These are phyloP conservation scores for Pangasius macronema DNA, from an alignment of 2,797 vertebrate genomes.

Conservation along the genomic window DNA sequence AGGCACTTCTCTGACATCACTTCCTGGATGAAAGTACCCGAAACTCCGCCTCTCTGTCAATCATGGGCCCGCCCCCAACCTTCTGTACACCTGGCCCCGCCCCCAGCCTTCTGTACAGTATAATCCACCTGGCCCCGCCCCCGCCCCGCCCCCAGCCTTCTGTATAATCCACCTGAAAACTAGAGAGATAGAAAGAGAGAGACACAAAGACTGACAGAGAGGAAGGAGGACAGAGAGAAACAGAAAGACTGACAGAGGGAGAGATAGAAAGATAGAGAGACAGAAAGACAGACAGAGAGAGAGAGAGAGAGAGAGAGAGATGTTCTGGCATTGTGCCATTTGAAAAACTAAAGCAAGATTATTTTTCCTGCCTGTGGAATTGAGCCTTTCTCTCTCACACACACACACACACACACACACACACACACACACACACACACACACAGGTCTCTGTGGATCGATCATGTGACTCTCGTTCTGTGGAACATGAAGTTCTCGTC, in stretches of 20 bases:
- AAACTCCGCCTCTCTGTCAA: too few relatives aligned
- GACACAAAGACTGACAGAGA: background rate
- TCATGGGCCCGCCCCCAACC: background rate
- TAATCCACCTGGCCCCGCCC: too few relatives aligned
- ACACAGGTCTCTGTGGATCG: background rate
- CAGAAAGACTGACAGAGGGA: background rate
- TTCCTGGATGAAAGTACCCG: too few relatives aligned
- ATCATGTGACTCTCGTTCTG: background rate
- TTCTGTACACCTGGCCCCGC: too few relatives aligned
- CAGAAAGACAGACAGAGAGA: background rate
- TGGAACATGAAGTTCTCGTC: background rate
- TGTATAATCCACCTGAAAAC: background rate
- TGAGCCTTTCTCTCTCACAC: background rate
- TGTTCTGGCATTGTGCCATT: background rate
- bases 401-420: constrained; percentile 14
- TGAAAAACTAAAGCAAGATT: background rate
- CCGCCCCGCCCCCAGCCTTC: background rate
- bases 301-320: background rate
- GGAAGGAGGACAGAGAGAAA: background rate
- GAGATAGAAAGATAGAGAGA: background rate
- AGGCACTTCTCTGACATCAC: too few relatives aligned
- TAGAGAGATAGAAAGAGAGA: background rate
- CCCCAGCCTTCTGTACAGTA: too few relatives aligned
- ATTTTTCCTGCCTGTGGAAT: background rate
- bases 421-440: constrained; percentile 6